These are phyloP conservation scores for Dione juno DNA, from an alignment of 2,888 invertebrate genomes.

Conservation along the genomic window DNA sequence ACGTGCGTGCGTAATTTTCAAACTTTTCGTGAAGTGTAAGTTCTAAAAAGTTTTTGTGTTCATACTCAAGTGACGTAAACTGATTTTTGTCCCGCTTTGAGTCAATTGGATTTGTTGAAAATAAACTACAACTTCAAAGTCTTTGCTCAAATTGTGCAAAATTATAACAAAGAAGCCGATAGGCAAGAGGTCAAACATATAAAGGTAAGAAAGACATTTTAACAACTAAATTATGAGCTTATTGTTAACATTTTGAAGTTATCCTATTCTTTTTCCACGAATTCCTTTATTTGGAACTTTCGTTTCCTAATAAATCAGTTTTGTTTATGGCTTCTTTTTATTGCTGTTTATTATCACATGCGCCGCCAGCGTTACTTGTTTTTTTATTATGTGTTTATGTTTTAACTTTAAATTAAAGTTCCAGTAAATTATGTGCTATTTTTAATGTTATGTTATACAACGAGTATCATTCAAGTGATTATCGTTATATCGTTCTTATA, in stretches of 20 bases:
- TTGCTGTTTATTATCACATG: constrained; percentile 44
- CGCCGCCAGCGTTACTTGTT: constrained; percentile 38
- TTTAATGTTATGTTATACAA: neutral
- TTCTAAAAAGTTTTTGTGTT: constrained; percentile 59
- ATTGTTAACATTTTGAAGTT: constrained; percentile 24
- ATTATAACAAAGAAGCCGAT: constrained; percentile 15
- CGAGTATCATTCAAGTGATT: neutral
- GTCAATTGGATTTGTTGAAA: constrained; percentile 56
- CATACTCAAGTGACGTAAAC: constrained; percentile 61
- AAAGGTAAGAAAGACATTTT: constrained; percentile 31
- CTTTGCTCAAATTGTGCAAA: constrained; percentile 33
- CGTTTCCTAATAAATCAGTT: constrained; percentile 39
- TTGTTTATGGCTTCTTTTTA: constrained; percentile 42
- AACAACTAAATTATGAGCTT: neutral
- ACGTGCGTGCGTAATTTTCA: constrained; percentile 39
- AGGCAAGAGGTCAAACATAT: constrained; percentile 25
- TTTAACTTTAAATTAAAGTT: constrained; percentile 36
- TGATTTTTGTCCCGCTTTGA: constrained; percentile 59
- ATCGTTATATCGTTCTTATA: neutral
- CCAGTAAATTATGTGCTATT: constrained; percentile 17
- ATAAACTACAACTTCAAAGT: constrained; percentile 44
- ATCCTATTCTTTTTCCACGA: constrained; percentile 26
- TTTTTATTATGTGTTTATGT: constrained; percentile 42
- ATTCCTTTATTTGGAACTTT: constrained; percentile 36
- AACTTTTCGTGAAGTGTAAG: constrained; percentile 69